Percentiles rank a stretch among this genome's conserved stretches.
Conservation (phyloP, 2,888 invertebrate species). For the Cactoblastis cactorum region DNA sequence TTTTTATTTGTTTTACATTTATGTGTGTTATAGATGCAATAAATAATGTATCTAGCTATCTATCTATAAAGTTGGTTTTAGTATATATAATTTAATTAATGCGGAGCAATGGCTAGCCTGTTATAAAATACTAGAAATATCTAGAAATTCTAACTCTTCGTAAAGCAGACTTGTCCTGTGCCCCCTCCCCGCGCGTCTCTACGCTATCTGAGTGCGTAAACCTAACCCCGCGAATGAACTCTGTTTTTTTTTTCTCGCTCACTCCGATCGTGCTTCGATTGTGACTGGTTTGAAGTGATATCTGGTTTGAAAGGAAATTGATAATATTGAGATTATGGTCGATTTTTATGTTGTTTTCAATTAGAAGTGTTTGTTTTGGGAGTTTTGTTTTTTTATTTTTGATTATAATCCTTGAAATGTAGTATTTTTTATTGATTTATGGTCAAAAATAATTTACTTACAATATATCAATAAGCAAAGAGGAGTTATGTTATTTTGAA, state of each 20-base stretch:
- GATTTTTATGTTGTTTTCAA: neutral
- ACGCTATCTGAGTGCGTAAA: slow-evolving; percentile 72
- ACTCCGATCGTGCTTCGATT: slow-evolving; percentile 22
- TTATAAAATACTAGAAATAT: neutral
- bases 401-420: neutral
- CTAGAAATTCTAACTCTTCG: neutral
- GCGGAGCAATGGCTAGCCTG: too few relatives aligned
- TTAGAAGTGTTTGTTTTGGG: neutral
- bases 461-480: too few relatives aligned
- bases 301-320: slow-evolving; percentile 9
- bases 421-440: neutral
- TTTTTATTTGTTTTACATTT: too few relatives aligned
- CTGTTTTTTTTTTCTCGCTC: slow-evolving; percentile 29
- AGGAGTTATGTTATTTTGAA: too few relatives aligned
- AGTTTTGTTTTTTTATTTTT: neutral
- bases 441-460: too few relatives aligned
- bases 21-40: too few relatives aligned
- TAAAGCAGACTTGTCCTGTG: slow-evolving; percentile 50
- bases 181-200: slow-evolving; percentile 32
- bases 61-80: too few relatives aligned
- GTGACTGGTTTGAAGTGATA: slow-evolving; percentile 8
- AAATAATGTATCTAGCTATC: too few relatives aligned
- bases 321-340: neutral
- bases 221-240: slow-evolving; percentile 73
- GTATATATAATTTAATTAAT: too few relatives aligned